Conservation (phyloP, 2,888 invertebrate genomes). For the Dusona sp. region DNA sequence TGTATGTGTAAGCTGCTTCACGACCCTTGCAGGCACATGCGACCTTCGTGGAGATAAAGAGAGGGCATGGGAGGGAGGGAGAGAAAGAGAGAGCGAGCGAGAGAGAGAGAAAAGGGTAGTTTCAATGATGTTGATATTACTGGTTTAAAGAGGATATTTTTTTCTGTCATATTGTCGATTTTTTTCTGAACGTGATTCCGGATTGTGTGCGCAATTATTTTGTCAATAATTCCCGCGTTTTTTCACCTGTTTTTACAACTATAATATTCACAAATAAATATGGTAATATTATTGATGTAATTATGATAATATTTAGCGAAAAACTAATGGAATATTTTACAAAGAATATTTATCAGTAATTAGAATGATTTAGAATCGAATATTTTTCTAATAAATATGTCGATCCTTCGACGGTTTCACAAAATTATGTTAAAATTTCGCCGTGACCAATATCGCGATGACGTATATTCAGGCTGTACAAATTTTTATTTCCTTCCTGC, state of each 20-base stretch:
- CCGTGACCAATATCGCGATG: not conserved
- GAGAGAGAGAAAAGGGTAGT: conserved; percentile 4
- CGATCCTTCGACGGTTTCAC: not conserved
- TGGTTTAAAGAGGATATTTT: conserved; percentile 5
- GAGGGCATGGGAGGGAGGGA: conserved; percentile 8
- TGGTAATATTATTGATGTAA: not conserved
- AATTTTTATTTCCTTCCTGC: not conserved
- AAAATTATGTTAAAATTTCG: not conserved
- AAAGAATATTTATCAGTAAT: not conserved
- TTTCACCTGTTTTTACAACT: not conserved
- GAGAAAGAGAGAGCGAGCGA: conserved; percentile 15
- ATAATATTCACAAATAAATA: not conserved
- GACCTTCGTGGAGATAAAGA: conserved; percentile 37
- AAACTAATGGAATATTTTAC: not conserved
- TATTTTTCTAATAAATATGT: not conserved
- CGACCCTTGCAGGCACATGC: conserved; percentile 57
- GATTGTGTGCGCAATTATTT: not conserved
- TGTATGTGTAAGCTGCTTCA: conserved; percentile 16
- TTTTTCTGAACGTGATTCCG: not conserved
- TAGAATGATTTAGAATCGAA: not conserved
- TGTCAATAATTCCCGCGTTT: not conserved
- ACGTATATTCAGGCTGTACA: not conserved
- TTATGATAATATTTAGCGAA: not conserved
- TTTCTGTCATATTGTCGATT: not conserved
- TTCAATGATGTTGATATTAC: conserved; percentile 12